These are phyloP conservation scores for Leptopterna dolabrata DNA, from an alignment of 2,888 invertebrate species.

Conservation along the genomic window DNA sequence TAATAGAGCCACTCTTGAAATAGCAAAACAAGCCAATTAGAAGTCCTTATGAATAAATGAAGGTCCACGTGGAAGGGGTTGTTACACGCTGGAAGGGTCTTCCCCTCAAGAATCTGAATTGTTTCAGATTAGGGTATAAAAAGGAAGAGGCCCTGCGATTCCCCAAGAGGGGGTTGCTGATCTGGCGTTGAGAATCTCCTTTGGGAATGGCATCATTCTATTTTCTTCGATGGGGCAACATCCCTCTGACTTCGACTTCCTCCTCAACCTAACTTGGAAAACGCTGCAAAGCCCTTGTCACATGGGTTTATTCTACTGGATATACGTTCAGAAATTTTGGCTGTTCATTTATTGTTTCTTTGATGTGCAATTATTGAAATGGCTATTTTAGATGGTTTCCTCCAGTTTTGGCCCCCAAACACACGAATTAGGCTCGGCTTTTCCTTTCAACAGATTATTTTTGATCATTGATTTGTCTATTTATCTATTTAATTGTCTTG, in stretches of 20 bases:
- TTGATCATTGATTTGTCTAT: too few relatives aligned
- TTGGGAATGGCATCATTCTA: not conserved
- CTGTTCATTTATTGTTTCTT: too few relatives aligned
- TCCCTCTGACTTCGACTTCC: not conserved
- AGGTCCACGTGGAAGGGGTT: not conserved
- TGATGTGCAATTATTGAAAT: too few relatives aligned
- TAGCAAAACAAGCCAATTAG: conserved; percentile 30
- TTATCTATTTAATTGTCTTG: too few relatives aligned
- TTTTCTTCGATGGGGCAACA: not conserved
- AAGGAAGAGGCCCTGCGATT: not conserved
- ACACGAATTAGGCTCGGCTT: too few relatives aligned
- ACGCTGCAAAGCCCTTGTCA: too few relatives aligned
- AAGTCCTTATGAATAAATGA: conserved; percentile 31
- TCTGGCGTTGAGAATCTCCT: not conserved
- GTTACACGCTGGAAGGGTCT: not conserved
- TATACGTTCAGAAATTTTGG: too few relatives aligned
- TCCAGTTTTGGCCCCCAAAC: too few relatives aligned
- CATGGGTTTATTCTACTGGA: too few relatives aligned
- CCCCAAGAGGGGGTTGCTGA: not conserved
- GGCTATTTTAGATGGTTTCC: too few relatives aligned
- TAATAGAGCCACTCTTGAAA: not conserved
- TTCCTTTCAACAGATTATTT: too few relatives aligned
- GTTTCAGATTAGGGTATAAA: conserved; percentile 4
- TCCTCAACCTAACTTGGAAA: too few relatives aligned
- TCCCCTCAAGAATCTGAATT: not conserved